Base-by-base conservation (phyloP, 2,888 invertebrate genomes). In the Liopterus haemorrhoidalis region DNA sequence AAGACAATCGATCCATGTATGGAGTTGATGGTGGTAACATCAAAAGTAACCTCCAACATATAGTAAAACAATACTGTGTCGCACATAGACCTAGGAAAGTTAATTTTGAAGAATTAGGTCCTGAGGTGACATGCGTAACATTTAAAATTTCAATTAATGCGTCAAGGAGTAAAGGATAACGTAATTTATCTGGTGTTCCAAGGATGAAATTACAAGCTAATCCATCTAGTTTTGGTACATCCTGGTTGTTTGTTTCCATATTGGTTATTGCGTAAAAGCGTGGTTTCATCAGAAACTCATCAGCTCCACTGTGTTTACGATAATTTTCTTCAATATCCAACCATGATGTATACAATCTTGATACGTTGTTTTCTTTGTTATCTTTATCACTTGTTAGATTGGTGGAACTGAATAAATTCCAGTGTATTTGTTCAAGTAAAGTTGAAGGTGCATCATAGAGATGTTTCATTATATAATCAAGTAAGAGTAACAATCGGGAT, bases 381-480 rank as follows among this genome's bases (percentile, higher is more conserved):
- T 74, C 75, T 35, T 71, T 70, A 51, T 79, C 76, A 33, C 73
- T 69, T 31, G 78, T 75, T 55, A 81, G 70, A 38, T 73, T 75
- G 8, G 78, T 77, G 1, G 78, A 74, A 48, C 79, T 81, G 54
- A 88, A 85, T 36, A 89, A 68, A 68, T 88, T 88, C 79, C 85
- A 85, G 59, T 87, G 84, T 20, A 83, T 81, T 76, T 92, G 92
- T 66, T 90, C 89, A 27, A 92, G 70, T 40, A 94, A 70, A 12
- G 80, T 79, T 14, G 88, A 80, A 0, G 93, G 93, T 0, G 94
- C 91, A 62, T 94, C 94, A 61, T 96, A 96, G 25, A 96, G 74
- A 70, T 94, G 91, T 62, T 90, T 86, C 82, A 96, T 89, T 52
- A 96, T 79, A 62, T 96, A 96, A 63, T 96, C 96, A 51, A 96